Evolutionary conservation across 2,797 vertebrate genomes (phyloP), one percentile per base, ranked within the genome.

Genomic region (Siniperca obscura): DNA sequence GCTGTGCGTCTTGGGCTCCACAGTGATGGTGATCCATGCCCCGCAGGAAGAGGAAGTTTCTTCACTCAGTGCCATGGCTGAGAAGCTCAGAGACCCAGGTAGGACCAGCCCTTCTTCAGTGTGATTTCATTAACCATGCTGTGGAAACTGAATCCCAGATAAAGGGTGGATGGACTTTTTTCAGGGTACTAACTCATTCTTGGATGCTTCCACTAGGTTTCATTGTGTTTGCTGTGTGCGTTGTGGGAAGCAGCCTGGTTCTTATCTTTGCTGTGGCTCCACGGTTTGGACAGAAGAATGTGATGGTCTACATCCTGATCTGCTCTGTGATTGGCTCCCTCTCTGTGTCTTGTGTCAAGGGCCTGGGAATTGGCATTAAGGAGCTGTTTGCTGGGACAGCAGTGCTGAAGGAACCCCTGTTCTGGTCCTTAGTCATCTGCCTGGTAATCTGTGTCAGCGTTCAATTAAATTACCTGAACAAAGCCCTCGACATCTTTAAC

Each of bases 401-500:
- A 1, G 95, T 96, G 76, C 95, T 96, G 89, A 96, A 93, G 86
- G 94, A 97, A 48, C 96, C 96, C 0, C 87, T 98, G 74, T 95
- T 95, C 80, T 97, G 96, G 96, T 87, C 94, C 48, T 90, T 97
- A 42, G 81, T 97, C 57, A 50, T 96, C 73, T 96, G 96, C 92
- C 93, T 97, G 83, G 89, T 93, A 75, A 79, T 96, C 86, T 97
- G 96, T 70, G 71, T 97, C 89, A 97, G 93, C 56, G 30, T 96
- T 83, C 97, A 97, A 86, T 97, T 97, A 86, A 98, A 95, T 90
- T 97, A 96, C 78, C 94, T 97, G 85, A 97, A 97, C 93, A 97
- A 96, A 91, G 96, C 96, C 53, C 93, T 98, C 69, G 96, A 96
- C 90, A 96, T 97, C 86, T 97, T 95, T 88, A 96, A 94, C 89